Conservation (phyloP, 2,797 vertebrate genomes). For the Sorex maritimensis region DNA sequence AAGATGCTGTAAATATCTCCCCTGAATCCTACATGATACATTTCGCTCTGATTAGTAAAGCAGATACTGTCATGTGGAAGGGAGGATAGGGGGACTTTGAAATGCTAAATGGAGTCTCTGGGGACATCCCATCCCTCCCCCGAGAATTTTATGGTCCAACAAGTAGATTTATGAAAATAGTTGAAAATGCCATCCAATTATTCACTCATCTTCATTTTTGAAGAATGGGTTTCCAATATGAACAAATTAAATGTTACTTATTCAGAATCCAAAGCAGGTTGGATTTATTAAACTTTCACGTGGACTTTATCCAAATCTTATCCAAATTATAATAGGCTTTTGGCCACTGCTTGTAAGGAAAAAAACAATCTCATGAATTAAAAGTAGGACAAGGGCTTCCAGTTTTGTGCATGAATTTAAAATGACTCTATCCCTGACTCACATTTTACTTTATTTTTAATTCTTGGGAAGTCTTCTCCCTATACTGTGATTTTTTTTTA, state of each 20-base stretch:
- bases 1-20: conserved; percentile 87
- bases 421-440: conserved; percentile 80
- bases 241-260: conserved; percentile 88
- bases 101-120: conserved; percentile 84
- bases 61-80: conserved; percentile 90
- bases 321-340: conserved; percentile 90
- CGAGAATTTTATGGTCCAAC: conserved; percentile 87
- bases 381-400: conserved; percentile 73
- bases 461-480: conserved; percentile 79
- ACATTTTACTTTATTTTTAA: conserved; percentile 82
- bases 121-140: conserved; percentile 89
- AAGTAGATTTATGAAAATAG: conserved; percentile 85
- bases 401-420: conserved; percentile 81
- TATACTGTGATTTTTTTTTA: conserved; percentile 74
- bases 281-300: conserved; percentile 78
- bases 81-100: conserved; percentile 88
- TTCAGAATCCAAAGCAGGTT: conserved; percentile 83
- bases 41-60: conserved; percentile 93
- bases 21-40: conserved; percentile 90
- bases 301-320: conserved; percentile 86
- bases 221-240: conserved; percentile 75
- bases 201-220: conserved; percentile 68
- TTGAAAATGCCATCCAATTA: conserved; percentile 87
- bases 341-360: conserved; percentile 86
- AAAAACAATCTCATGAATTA: conserved; percentile 63